Evolutionary conservation across 2,888 invertebrate genomes (phyloP), one percentile per base, ranked within the genome.

Genomic region (Acrobasis consociella): DNA sequence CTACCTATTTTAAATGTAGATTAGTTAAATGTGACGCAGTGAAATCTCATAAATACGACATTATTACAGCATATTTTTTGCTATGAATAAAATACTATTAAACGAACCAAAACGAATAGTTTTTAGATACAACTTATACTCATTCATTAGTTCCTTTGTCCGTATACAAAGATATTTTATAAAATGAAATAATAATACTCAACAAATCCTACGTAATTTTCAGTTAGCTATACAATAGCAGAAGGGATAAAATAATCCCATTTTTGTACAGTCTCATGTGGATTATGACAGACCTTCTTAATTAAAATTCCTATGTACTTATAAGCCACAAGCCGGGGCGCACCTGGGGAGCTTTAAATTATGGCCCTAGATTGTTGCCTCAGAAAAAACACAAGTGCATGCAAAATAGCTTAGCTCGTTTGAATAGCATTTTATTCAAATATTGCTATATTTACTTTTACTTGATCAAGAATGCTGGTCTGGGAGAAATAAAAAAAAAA

Each of bases 271-370:
- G 70, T 67, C 77, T 83, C 77, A 75, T 78, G 80, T 81, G 81
- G 76, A 77, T 83, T 83, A 83, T 81, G 83, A 83, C 76, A 80
- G 77, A 77, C 77, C 74, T 82, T 82, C 81, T 86, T 91, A 91
- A 91, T 91, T 91, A 90, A 88, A 87, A 85, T 77, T 78, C 77
- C 78, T 72, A 81, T 85, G 81, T 83, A 78, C 81, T 83, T 85
- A 78, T 83, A 87, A 87, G 85, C 87, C 83, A 78, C 81, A 78
- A 78, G 76, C 81, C 78, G 73, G 67, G 71, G 70, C 75, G 84
- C 87, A 87, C 91, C 89, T 90, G 89, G 84, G 85, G 80, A 82
- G 73, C 81, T 68, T 73, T 86, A 85, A 86, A 87, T 87, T 85
- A 87, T 75, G 72, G 67, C 69, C 67, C 70, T 69, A 73, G 72